Percentiles rank a stretch among this genome's conserved stretches.
phyloP scores from a whole-genome alignment of 53 echinoderm and acorn worm species.

The Crossaster papposus region DNA sequence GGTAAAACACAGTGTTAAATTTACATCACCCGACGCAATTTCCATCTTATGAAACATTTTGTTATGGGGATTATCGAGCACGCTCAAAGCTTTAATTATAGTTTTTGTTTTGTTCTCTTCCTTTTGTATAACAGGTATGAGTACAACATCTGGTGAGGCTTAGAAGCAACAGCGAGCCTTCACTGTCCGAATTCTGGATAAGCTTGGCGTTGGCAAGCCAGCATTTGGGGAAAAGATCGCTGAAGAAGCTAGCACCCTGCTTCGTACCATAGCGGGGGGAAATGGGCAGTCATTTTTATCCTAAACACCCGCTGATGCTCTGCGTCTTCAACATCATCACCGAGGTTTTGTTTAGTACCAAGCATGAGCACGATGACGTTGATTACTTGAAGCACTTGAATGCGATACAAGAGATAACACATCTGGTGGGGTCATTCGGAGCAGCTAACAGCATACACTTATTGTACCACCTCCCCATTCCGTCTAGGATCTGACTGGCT shows the following conservation, averaged over 20 bases:
- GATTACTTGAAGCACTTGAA: constrained; percentile 46
- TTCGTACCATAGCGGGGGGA: background rate
- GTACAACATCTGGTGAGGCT: constrained; percentile 4
- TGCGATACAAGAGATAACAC: constrained; percentile 6
- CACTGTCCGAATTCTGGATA: constrained; percentile 52
- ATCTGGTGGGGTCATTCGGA: constrained; percentile 41
- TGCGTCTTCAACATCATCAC: constrained; percentile 70
- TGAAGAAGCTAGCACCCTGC: constrained; percentile 24
- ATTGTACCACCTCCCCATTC: constrained; percentile 40
- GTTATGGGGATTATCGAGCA: too few species aligned
- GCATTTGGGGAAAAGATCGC: constrained; percentile 55
- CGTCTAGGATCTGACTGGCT: constrained; percentile 28
- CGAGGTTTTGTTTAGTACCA: constrained; percentile 55
- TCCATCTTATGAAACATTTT: too few species aligned
- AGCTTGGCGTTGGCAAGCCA: constrained; percentile 65
- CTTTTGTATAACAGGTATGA: constrained; percentile 24
- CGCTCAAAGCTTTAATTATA: too few species aligned
- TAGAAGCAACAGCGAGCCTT: constrained; percentile 71
- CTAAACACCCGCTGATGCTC: constrained; percentile 3
- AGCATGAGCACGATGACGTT: constrained; percentile 51
- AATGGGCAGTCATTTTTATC: constrained; percentile 50
- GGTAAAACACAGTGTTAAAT: too few species aligned
- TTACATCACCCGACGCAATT: too few species aligned
- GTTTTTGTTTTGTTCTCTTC: too few species aligned
- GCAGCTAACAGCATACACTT: constrained; percentile 33